These are phyloP conservation scores for Chesias legatella DNA, from an alignment of 2,888 invertebrate species.

Conservation along the genomic window DNA sequence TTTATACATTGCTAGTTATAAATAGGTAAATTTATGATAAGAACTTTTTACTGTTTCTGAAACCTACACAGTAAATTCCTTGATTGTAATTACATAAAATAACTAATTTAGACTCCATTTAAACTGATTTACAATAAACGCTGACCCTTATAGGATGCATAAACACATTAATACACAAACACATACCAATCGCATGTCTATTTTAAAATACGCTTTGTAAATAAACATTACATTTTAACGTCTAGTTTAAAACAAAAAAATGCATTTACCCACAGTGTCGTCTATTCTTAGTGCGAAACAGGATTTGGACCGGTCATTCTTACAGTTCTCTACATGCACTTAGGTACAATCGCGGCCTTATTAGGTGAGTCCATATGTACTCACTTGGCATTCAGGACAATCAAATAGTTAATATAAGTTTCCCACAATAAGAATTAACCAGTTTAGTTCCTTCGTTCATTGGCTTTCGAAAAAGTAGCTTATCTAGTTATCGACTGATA, in stretches of 20 bases:
- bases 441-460: slow-evolving; percentile 17
- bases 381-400: slow-evolving; percentile 23
- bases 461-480: slow-evolving; percentile 10
- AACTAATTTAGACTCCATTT: not conserved
- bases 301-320: slow-evolving; percentile 26
- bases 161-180: slow-evolving; percentile 9
- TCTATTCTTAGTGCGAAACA: slow-evolving; percentile 25
- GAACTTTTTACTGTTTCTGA: too few relatives aligned
- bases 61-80: too few relatives aligned
- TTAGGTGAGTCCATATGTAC: slow-evolving; percentile 25
- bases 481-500: slow-evolving; percentile 15
- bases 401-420: slow-evolving; percentile 27
- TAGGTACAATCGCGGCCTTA: slow-evolving; percentile 26
- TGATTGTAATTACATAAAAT: too few relatives aligned
- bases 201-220: slow-evolving; percentile 25
- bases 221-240: slow-evolving; percentile 24
- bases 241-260: slow-evolving; percentile 26
- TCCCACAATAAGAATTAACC: slow-evolving; percentile 27
- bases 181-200: slow-evolving; percentile 16
- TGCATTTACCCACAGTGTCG: slow-evolving; percentile 29
- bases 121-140: not conserved
- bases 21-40: too few relatives aligned
- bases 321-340: slow-evolving; percentile 21
- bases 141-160: slow-evolving; percentile 3
- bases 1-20: too few relatives aligned